A percentile compares a stretch with the other conserved stretches of the same genome.
phyloP scores from a whole-genome alignment of 1,140 invertebrate genomes.

The Lucilia sericata region DNA sequence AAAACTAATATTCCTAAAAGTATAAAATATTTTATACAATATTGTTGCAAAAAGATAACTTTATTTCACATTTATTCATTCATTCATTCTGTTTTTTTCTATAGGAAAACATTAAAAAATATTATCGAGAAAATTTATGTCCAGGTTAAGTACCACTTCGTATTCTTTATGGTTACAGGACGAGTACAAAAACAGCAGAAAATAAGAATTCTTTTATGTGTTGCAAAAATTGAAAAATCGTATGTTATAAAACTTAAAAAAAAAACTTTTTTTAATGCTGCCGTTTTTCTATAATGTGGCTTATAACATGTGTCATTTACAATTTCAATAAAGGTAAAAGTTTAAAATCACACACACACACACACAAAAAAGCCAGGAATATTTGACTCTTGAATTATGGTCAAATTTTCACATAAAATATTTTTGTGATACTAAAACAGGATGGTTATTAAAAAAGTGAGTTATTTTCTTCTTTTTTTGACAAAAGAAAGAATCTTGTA shows the following conservation, averaged over 20 bases:
- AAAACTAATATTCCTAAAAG: background rate
- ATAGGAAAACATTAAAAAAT: conserved; percentile 12
- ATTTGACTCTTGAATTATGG: conserved; percentile 23
- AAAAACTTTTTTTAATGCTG: background rate
- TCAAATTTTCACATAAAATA: conserved; percentile 38
- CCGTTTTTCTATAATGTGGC: background rate
- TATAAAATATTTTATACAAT: background rate
- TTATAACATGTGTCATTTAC: conserved; percentile 39
- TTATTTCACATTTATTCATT: too few species aligned
- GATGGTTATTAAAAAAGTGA: background rate
- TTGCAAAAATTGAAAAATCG: conserved; percentile 3
- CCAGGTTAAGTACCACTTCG: background rate
- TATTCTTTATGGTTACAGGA: background rate
- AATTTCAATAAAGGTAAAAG: conserved; percentile 41
- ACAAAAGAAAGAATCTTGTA: background rate
- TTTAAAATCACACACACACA: background rate
- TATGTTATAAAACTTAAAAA: conserved; percentile 12
- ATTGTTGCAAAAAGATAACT: background rate
- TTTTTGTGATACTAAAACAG: conserved; percentile 25
- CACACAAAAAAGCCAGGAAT: background rate
- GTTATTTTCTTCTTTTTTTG: background rate
- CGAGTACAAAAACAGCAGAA: background rate
- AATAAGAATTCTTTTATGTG: background rate
- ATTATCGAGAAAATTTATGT: conserved; percentile 8
- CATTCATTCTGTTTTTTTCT: background rate